Percentiles rank a stretch among this genome's conserved stretches.
Evolutionary conservation across 2,113 vertebrate genomes (phyloP).

Genomic region (Pygoscelis adeliae): DNA sequence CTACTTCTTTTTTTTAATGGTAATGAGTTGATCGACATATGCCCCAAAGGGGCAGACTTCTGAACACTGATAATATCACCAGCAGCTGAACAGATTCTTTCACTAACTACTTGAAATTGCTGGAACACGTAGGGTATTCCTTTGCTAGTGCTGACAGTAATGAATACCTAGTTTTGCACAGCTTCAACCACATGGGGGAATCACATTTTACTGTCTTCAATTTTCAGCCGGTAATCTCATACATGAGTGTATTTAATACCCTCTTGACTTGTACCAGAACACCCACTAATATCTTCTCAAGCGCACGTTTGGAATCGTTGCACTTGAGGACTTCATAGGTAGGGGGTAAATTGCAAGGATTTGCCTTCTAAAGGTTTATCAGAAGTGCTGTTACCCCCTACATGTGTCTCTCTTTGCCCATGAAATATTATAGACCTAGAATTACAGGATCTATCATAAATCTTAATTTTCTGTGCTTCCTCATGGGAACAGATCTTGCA

Average conservation of each 20-base stretch:
- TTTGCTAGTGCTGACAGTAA: conserved; percentile 39
- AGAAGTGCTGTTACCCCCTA: not conserved
- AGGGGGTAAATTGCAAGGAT: not conserved
- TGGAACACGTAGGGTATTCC: not conserved
- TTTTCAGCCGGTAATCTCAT: conserved; percentile 48
- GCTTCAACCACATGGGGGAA: conserved; percentile 28
- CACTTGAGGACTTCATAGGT: not conserved
- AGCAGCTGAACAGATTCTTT: conserved; percentile 6
- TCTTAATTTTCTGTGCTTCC: not conserved
- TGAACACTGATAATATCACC: not conserved
- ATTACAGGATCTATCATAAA: not conserved
- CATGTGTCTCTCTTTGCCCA: not conserved
- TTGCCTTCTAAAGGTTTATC: conserved; percentile 5
- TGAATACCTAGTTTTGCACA: conserved; percentile 31
- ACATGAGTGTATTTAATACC: not conserved
- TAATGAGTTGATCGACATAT: conserved; percentile 30
- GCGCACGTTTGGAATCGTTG: not conserved
- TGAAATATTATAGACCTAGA: not conserved
- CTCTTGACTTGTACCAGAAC: conserved; percentile 39
- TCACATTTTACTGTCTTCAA: conserved; percentile 14
- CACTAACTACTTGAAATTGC: conserved; percentile 11
- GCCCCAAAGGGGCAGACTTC: not conserved
- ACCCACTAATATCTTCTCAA: conserved; percentile 30
- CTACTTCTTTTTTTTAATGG: not conserved
- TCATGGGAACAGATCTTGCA: not conserved